Evolutionary conservation across 2,888 invertebrate genomes (phyloP).

Genomic region (Rhogogaster chlorosoma): DNA sequence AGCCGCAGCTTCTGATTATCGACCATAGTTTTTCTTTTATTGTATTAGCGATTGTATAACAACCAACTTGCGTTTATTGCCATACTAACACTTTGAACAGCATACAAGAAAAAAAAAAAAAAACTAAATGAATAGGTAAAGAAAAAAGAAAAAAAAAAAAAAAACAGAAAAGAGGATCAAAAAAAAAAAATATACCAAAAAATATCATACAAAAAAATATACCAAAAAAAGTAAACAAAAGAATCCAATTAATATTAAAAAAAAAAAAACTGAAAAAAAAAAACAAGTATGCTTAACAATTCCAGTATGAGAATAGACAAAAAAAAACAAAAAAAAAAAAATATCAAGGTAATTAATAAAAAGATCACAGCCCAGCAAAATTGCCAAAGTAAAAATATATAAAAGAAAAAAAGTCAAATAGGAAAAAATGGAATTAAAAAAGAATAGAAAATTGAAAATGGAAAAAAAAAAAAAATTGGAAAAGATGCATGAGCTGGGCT

Average conservation of each 20-base stretch:
- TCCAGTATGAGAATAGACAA: slow-evolving; percentile 43
- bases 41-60: background rate
- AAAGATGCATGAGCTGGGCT: slow-evolving; percentile 43
- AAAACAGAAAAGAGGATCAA: background rate
- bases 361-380: slow-evolving; percentile 45
- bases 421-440: slow-evolving; percentile 24
- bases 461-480: slow-evolving; percentile 49
- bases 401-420: slow-evolving; percentile 40
- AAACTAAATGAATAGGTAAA: background rate
- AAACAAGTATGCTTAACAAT: slow-evolving; percentile 45
- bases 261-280: slow-evolving; percentile 28
- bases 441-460: slow-evolving; percentile 42
- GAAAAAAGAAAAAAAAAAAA: background rate
- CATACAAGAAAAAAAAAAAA: slow-evolving; percentile 31
- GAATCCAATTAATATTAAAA: background rate
- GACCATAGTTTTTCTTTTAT: background rate
- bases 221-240: slow-evolving; percentile 7
- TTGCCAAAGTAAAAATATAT: background rate
- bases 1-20: background rate
- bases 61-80: background rate
- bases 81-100: background rate
- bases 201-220: slow-evolving; percentile 34
- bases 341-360: slow-evolving; percentile 20
- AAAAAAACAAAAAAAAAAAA: slow-evolving; percentile 3
- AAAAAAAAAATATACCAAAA: slow-evolving; percentile 50